Evolutionary conservation across 2,888 invertebrate genomes (phyloP).

Genomic region (Operophtera brumata): DNA sequence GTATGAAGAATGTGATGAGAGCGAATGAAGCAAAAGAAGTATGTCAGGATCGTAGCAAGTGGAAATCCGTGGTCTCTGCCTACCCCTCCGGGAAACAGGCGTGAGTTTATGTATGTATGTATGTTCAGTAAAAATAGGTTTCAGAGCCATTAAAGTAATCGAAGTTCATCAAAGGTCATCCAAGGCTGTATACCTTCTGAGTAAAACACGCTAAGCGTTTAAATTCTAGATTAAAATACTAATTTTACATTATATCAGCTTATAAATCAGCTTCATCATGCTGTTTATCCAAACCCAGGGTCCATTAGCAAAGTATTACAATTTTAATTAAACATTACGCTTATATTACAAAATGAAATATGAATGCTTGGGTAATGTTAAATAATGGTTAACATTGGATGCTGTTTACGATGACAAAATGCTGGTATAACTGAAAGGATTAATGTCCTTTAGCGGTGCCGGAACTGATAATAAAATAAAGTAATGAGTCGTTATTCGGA

Average conservation of each 20-base stretch:
- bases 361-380: slow-evolving; percentile 15
- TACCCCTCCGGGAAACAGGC: no score
- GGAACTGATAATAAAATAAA: no score
- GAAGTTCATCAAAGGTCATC: background rate
- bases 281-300: slow-evolving; percentile 6
- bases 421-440: slow-evolving; percentile 15
- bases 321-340: slow-evolving; percentile 19
- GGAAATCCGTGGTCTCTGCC: no score
- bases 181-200: background rate
- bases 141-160: background rate
- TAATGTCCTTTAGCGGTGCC: slow-evolving; percentile 20
- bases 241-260: slow-evolving; percentile 12
- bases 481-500: no score
- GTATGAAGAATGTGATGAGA: no score
- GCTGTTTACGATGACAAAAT: slow-evolving; percentile 23
- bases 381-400: slow-evolving; percentile 22
- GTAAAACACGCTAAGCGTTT: background rate
- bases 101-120: no score
- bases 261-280: slow-evolving; percentile 13
- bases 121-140: background rate
- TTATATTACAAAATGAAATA: slow-evolving; percentile 16
- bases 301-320: slow-evolving; percentile 18
- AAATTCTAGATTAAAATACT: slow-evolving; percentile 17
- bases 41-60: no score
- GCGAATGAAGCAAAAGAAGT: no score